Base-by-base conservation (phyloP, 1,140 invertebrate species). In the Muscidifurax raptorellus region DNA sequence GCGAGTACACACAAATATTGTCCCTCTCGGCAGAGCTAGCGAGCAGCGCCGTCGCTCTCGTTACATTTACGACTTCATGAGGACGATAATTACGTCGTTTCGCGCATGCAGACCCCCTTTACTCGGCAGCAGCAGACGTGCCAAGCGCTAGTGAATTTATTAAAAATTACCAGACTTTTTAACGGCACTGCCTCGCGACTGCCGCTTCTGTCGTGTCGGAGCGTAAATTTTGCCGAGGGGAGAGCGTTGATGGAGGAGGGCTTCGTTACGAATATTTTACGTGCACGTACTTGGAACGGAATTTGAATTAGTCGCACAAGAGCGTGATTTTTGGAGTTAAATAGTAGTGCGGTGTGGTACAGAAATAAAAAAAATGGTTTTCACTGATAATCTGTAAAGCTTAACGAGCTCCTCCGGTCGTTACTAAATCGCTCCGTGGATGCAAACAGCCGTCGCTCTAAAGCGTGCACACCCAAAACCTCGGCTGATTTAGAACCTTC, bases 71-170 rank as follows among this genome's bases (percentile, higher is more conserved):
- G 47, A 77, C 75, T 52, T 59, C 7, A 76, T 47, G 74, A 77
- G 75, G 25, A 77, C 4, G 75, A 77, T 77, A 77, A 77, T 77
- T 77, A 30, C 47, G 25, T 77, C 52, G 75, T 64, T 64, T 13
- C 12, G 47, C 12, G 47, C 25, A 77, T 52, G 18, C 4, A 30
- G 32, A 18, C 47, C 75, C 28, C 40, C 25, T 76, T 47, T 76
- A 25, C 74, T 47, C 74, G 0, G 30, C 69, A 27, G 71, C 18
- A 27, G 28, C 30, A 22, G 25, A 10, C 30, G 27, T 5, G 25
- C 22, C 7, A 27, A 27, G n/a, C 66, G 4, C 66, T 7, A 15
- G n/a, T 76, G 40, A 44, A 76, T 77, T 77, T 77, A 77, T 59
- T 59, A 64, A 59, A 77, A 30, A 77, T 77, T 77, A 77, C 40